Evolutionary conservation across 1,140 invertebrate species (phyloP), one percentile per base, ranked within the genome.

Genomic region (Octopus bimaculoides): DNA sequence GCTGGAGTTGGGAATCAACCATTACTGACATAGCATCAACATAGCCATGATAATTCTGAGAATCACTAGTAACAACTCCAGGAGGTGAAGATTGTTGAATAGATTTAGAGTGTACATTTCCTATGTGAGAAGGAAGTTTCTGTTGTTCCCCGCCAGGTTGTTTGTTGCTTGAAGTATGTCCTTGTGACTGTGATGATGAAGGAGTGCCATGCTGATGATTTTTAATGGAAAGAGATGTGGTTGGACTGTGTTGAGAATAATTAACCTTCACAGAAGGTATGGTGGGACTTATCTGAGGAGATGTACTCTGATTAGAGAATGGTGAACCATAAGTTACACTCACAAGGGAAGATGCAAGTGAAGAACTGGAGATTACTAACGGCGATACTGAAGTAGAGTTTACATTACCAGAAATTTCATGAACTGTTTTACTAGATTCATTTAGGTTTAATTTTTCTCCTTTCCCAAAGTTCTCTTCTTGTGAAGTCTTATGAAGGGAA

Each of bases 171-270:
- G 66, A 71, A 71, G 26, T n/a, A 14, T 71, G 9, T 71, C 17
- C 66, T 20, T 71, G 66, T 14, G 66, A 71, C 4, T 71, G 66
- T 71, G 26, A 71, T n/a, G 66, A 71, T 71, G 66, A 71, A 14
- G 66, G 20, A 6, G 26, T 71, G 5, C 66, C 66, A n/a, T 71
- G 66, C 17, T 9, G 56, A 17, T 61, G 56, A 9, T 12, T 9
- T 14, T 71, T 71, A n/a, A 20, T 71, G 26, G 66, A 71, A 71
- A 20, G 17, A 71, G 66, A n/a, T 9, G 9, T 71, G 17, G 14
- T 71, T 10, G 66, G 66, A 71, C 66, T 71, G 26, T n/a, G 8
- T 20, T 71, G 66, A 71, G 66, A 71, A 71, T 71, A 71, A 71
- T 20, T 71, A 20, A 20, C 66, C 66, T 71, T 71, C 66, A 71